Conservation (phyloP, 2,113 vertebrate species). For the Thalassoma bifasciatum region DNA sequence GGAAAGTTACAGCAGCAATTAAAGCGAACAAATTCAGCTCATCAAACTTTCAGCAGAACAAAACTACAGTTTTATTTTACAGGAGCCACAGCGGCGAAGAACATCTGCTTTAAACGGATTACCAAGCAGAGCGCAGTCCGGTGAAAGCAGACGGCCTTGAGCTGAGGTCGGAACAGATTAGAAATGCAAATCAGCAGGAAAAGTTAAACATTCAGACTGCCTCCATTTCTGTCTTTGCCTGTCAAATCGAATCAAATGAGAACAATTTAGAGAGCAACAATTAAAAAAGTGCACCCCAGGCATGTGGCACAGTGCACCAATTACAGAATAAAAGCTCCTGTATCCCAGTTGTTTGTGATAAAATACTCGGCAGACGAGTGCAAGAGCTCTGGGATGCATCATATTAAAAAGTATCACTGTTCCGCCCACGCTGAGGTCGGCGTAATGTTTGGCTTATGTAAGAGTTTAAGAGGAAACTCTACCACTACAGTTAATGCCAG, state of each 20-base stretch:
- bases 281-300: neutral
- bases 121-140: neutral
- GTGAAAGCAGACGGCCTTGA: neutral
- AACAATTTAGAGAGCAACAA: neutral
- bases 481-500: neutral
- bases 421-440: constrained; percentile 7
- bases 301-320: neutral
- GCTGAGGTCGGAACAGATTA: neutral
- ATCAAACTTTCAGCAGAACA: too few species aligned
- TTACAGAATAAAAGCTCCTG: neutral
- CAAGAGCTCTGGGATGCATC: neutral
- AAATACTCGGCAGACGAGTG: neutral
- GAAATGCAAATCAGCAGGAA: too few species aligned
- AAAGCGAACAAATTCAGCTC: too few species aligned
- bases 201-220: neutral
- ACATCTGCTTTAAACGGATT: neutral
- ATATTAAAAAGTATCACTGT: neutral
- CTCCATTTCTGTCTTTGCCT: neutral
- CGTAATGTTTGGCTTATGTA: constrained; percentile 10
- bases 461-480: neutral
- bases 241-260: neutral
- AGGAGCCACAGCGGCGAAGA: too few species aligned
- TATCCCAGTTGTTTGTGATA: neutral
- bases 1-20: too few species aligned
- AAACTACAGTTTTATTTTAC: too few species aligned